Conservation (phyloP, 2,888 invertebrate species). For the Seira musarum region DNA sequence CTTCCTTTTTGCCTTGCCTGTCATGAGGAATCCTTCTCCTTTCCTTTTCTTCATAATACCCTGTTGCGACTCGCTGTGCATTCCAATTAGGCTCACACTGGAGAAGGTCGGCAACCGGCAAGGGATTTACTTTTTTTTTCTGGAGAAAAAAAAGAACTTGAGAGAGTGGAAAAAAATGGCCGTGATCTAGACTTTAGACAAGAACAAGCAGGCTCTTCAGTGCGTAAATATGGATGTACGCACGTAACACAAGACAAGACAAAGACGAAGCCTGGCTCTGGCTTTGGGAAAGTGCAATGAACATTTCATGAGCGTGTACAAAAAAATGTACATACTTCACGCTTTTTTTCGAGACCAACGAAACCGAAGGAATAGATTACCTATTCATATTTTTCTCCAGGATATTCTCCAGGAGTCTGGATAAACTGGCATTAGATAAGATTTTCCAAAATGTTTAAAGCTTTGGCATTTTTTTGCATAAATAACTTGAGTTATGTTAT, state of each 20-base stretch:
- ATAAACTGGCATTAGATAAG: too few species aligned
- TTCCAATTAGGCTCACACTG: constrained; percentile 43
- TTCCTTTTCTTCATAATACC: constrained; percentile 27
- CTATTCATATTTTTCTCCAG: too few species aligned
- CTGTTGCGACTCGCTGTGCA: constrained; percentile 48
- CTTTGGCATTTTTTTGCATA: too few species aligned
- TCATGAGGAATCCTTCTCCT: not conserved
- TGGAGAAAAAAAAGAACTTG: not conserved
- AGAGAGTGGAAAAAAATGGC: constrained; percentile 15
- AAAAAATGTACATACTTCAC: too few species aligned
- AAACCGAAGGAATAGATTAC: too few species aligned
- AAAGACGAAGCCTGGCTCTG: not conserved
- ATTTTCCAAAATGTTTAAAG: too few species aligned
- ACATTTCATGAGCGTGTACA: constrained; percentile 21
- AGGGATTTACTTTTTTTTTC: constrained; percentile 3
- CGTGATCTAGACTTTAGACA: constrained; percentile 5
- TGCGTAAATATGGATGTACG: too few species aligned
- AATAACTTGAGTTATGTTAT: too few species aligned
- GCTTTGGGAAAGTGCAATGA: constrained; percentile 20
- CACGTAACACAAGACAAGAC: not conserved
- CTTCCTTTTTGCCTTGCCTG: too few species aligned
- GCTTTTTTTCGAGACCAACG: too few species aligned
- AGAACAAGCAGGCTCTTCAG: not conserved
- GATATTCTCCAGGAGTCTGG: too few species aligned
- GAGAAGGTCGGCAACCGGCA: constrained; percentile 4